phyloP scores from a whole-genome alignment of 1,140 invertebrate species.

The Danaus melanippus region DNA sequence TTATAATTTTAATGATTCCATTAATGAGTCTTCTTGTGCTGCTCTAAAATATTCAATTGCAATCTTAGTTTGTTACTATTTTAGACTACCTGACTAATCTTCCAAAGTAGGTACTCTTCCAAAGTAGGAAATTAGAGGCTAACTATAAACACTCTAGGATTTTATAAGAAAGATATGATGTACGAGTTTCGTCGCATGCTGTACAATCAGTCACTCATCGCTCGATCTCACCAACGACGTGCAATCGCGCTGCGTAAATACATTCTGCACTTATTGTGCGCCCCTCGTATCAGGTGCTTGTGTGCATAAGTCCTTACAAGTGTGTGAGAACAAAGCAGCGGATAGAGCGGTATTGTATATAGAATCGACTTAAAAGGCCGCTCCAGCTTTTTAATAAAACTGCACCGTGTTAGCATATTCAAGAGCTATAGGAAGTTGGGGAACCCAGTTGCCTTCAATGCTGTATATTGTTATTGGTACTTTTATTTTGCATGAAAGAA shows the following conservation, averaged over 20 bases:
- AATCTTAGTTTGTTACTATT: constrained; percentile 5
- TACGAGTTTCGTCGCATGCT: constrained; percentile 14
- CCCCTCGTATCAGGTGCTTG: constrained; percentile 48
- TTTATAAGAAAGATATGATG: constrained; percentile 14
- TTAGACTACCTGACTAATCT: constrained; percentile 5
- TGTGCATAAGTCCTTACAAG: constrained; percentile 40
- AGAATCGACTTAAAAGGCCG: constrained; percentile 45
- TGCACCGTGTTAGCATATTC: constrained; percentile 30
- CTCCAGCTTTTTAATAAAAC: constrained; percentile 38
- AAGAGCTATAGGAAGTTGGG: constrained; percentile 15
- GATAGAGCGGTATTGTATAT: constrained; percentile 39
- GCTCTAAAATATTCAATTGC: constrained; percentile 9
- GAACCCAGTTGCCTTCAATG: constrained; percentile 11
- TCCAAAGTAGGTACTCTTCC: constrained; percentile 3
- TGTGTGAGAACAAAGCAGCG: constrained; percentile 44
- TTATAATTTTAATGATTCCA: constrained; percentile 12
- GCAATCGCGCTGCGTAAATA: constrained; percentile 58
- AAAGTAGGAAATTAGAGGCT: background rate
- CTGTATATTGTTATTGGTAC: no score
- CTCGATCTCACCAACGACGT: constrained; percentile 30
- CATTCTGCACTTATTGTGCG: constrained; percentile 54
- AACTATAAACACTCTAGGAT: background rate
- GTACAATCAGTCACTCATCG: constrained; percentile 18
- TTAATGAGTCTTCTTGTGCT: constrained; percentile 8
- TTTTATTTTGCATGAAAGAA: no score